Base-by-base conservation (phyloP, 2,113 vertebrate genomes). In the Colinus virginianus region DNA sequence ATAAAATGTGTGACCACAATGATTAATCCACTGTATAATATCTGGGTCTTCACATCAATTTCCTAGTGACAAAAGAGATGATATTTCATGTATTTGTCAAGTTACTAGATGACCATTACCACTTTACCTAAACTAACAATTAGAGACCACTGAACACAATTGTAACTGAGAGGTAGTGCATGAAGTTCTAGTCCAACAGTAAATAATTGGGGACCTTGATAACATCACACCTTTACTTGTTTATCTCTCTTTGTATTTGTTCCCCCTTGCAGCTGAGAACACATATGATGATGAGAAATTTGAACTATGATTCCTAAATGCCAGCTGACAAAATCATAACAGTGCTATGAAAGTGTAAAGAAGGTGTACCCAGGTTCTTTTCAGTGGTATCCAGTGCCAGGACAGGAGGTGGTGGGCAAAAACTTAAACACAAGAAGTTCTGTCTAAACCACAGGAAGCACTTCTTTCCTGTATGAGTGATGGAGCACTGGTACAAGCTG, bases 1-100 rank as follows among this genome's bases (percentile, higher is more conserved):
- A 9, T 1, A 1, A 69, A 88, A 32, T 2, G 1, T 4, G 0
- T 18, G 19, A 53, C 63, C 32, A 8, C 5, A 77, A 4, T 15
- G 15, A 64, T 12, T 13, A 28, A 46, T 25, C 17, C 18, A 63
- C 22, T 59, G 5, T 19, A 36, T 1, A 59, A 22, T 38, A 22
- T 14, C 16, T 67, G 6, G 19, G 5, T 4, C 14, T 15, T 80
- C 32, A 18, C 1, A 3, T 43, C 46, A 78, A 83, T 15, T 12
- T 58, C 26, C 12, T 46, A 12, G 69, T 5, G 23, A 30, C 14
- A 18, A 79, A 71, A 71, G 11, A 63, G 5, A 45, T 0, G 2
- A 6, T 63, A 4, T 55, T 91, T 77, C 34, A 67, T 66, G 46
- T 12, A 5, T 38, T 36, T 66, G 20, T 43, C 43, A 71, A 58